phyloP scores from a whole-genome alignment of 2,888 invertebrate species.

The Scaeva pyrastri region DNA sequence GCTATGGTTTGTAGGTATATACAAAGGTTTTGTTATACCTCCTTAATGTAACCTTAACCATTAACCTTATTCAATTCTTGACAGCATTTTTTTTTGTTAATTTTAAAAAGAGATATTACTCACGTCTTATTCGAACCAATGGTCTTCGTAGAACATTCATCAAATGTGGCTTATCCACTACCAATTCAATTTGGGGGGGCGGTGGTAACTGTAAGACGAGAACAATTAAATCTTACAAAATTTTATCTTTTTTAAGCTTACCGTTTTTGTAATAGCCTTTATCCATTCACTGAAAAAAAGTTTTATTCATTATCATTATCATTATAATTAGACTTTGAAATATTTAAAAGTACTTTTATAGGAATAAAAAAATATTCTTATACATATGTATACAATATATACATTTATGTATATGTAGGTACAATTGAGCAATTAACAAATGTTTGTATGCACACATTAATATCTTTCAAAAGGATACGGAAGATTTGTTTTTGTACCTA shows the following conservation, averaged over 20 bases:
- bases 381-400: background rate
- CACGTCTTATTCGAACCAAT: constrained; percentile 87
- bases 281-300: constrained; percentile 89
- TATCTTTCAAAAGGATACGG: constrained; percentile 20
- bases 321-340: constrained; percentile 33
- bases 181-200: constrained; percentile 89
- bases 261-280: constrained; percentile 91
- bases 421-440: constrained; percentile 30
- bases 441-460: constrained; percentile 6
- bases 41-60: no score
- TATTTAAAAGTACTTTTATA: background rate
- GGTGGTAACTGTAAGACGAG: constrained; percentile 86
- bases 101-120: no score
- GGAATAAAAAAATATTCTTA: background rate
- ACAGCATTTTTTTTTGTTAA: no score
- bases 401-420: no score
- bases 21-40: no score
- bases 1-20: no score
- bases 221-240: constrained; percentile 29
- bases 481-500: background rate
- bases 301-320: background rate
- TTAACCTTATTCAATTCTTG: no score
- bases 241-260: constrained; percentile 84
- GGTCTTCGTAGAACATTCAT: constrained; percentile 87
- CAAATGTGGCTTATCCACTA: constrained; percentile 88